Percentiles rank a stretch among this genome's conserved stretches.
These are phyloP conservation scores for Theristicus caerulescens DNA, from an alignment of 2,113 vertebrate genomes.

Conservation along the genomic window DNA sequence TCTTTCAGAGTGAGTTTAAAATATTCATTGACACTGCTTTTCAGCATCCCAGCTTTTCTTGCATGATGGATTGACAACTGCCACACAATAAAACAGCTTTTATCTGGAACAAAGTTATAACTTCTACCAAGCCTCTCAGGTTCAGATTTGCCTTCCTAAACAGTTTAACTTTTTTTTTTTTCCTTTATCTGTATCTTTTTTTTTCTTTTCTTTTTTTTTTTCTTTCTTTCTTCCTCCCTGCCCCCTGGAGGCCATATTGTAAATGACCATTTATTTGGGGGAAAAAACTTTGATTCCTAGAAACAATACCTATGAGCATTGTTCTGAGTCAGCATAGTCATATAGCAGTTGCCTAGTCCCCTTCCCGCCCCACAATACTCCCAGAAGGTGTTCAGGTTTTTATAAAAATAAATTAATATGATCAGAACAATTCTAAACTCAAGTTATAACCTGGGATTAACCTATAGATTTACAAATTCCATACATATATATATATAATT, in stretches of 20 bases:
- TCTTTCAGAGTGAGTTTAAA: not conserved
- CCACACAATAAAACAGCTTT: not conserved
- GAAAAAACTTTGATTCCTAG: not conserved
- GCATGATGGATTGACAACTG: not conserved
- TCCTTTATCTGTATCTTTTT: not conserved
- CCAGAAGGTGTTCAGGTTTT: not conserved
- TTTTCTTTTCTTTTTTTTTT: not conserved
- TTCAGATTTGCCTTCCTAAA: not conserved
- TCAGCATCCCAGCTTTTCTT: not conserved
- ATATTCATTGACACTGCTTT: not conserved
- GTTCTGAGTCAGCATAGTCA: not conserved
- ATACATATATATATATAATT: not conserved
- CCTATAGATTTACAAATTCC: not conserved
- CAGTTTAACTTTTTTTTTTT: not conserved
- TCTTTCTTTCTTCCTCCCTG: too few relatives aligned
- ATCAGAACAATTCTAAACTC: not conserved
- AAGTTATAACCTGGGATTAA: not conserved
- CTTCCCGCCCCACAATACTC: not conserved
- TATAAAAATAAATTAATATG: not conserved
- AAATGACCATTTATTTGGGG: not conserved
- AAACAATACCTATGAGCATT: not conserved
- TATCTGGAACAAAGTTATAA: not conserved
- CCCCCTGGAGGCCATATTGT: not conserved
- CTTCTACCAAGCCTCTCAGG: not conserved
- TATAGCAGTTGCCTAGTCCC: not conserved